Evolutionary conservation across 2,113 vertebrate species (phyloP), one percentile per base, ranked within the genome.

Genomic region (Mesembrinibis cayennensis): DNA sequence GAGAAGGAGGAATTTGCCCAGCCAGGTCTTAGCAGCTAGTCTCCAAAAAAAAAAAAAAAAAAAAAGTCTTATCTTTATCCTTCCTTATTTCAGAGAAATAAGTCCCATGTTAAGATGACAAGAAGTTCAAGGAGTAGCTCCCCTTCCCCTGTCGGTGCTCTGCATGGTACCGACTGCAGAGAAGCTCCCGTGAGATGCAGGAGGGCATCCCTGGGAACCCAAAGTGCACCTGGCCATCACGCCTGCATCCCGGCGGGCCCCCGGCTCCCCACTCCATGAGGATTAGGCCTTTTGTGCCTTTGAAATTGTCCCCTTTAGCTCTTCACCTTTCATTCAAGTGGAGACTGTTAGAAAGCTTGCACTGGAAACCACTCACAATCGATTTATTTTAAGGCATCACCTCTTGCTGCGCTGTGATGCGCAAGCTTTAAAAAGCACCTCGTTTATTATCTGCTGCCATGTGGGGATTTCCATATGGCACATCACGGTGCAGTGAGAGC

Each of bases 371-470:
- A 76, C 89, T 91, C n/a, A 65, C 66, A 56, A 93, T 88, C 25
- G 67, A 95, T 91, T 89, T 88, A 87, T 95, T 95, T 96, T 89
- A 90, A 97, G 97, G 94, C 86, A 92, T 88, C 96, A 90, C 90
- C 95, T 86, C 95, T 88, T 34, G 96, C 90, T 81, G 95, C 0
- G 61, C 86, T 52, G 59, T 67, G 92, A 87, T 86, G 93, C 29
- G 79, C 0, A 9, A 95, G 96, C 93, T 90, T 61, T 92, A 96
- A 93, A 96, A 93, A 95, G 92, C 88, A 32, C 59, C 95, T 97
- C 16, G 6, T 86, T 93, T 65, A 67, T 93, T 80, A 89, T 66
- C 90, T 53, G 84, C 90, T 61, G 90, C 71, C 4, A 2, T 11
- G 2, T 0, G 71, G 92, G 95, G 82, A 94, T 95, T 90, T 93